Evolutionary conservation across 2,888 invertebrate species (phyloP).

Genomic region (Scaeva pyrastri): DNA sequence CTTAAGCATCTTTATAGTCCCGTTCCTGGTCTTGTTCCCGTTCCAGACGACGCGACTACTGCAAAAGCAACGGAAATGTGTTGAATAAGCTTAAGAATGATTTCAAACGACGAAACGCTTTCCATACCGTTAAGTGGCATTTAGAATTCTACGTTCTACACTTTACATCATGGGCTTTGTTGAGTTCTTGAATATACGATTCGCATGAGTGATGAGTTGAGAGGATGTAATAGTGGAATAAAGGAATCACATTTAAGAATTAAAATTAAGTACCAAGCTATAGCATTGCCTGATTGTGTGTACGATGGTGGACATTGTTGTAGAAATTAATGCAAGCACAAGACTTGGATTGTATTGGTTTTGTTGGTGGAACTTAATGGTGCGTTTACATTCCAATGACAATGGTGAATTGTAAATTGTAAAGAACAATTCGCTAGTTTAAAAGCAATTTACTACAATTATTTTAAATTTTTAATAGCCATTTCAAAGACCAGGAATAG

Average conservation of each 20-base stretch:
- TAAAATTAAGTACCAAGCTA: constrained; percentile 42
- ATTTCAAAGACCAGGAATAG: too few relatives aligned
- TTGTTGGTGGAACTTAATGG: background rate
- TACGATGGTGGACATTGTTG: constrained; percentile 36
- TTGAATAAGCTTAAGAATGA: constrained; percentile 42
- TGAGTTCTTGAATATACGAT: constrained; percentile 2
- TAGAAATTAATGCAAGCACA: background rate
- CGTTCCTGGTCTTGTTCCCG: too few relatives aligned
- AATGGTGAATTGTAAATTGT: too few relatives aligned
- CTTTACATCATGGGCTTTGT: background rate
- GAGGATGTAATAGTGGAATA: constrained; percentile 38
- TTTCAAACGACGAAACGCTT: constrained; percentile 44
- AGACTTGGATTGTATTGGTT: background rate
- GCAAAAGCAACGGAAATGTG: constrained; percentile 37
- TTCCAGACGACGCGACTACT: too few relatives aligned
- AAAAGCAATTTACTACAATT: too few relatives aligned
- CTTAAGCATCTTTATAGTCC: constrained; percentile 40
- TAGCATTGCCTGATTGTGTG: constrained; percentile 27
- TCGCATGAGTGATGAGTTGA: constrained; percentile 40
- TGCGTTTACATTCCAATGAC: background rate
- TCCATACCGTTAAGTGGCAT: constrained; percentile 40
- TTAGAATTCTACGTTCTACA: constrained; percentile 19
- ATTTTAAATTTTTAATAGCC: too few relatives aligned
- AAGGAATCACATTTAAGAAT: constrained; percentile 35
- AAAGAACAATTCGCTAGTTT: too few relatives aligned